Conservation (phyloP, 2,888 invertebrate genomes). For the Therioaphis trifolii region DNA sequence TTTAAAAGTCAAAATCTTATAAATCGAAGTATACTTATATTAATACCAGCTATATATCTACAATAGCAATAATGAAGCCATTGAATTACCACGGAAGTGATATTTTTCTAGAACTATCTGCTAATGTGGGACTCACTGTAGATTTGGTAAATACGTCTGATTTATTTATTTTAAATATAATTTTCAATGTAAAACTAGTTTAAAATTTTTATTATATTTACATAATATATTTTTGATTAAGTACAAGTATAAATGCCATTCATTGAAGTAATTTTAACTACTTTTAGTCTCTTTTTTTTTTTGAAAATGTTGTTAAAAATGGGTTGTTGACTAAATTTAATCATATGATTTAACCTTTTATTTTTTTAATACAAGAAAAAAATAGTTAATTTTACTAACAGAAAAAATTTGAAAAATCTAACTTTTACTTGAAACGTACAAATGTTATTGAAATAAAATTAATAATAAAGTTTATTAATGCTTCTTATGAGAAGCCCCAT, state of each 20-base stretch:
- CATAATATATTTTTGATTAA: not conserved
- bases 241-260: not conserved
- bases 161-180: not conserved
- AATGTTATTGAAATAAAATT: too few species aligned
- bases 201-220: not conserved
- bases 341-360: too few species aligned
- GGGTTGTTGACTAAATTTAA: too few species aligned
- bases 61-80: not conserved
- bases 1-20: not conserved
- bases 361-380: too few species aligned
- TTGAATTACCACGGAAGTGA: conserved; percentile 47
- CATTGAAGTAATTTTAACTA: too few species aligned
- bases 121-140: conserved; percentile 78
- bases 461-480: too few species aligned
- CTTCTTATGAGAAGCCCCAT: too few species aligned
- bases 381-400: too few species aligned
- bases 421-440: too few species aligned
- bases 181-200: not conserved
- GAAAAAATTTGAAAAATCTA: too few species aligned
- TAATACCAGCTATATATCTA: not conserved
- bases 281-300: too few species aligned
- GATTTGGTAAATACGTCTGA: conserved; percentile 77
- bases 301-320: too few species aligned
- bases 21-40: not conserved
- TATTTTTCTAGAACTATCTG: conserved; percentile 71